A percentile compares a stretch with the other conserved stretches of the same genome.
Conservation (phyloP, 64 coral and sea anemone species). For the Porites australiensis region DNA sequence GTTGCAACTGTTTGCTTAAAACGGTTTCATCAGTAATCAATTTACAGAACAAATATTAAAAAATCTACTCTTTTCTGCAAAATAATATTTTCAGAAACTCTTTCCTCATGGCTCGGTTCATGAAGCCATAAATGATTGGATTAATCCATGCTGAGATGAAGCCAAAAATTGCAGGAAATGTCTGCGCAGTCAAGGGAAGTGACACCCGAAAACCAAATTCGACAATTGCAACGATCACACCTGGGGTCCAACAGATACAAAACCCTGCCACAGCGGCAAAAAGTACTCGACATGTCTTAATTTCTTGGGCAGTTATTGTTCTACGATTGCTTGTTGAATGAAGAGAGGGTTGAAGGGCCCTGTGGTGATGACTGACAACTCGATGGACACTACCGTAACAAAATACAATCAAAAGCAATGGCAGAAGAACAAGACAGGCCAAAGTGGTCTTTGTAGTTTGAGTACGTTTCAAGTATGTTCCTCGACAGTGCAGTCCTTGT, state of each 20-base stretch:
- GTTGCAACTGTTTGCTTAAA: no score
- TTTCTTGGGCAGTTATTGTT: background rate
- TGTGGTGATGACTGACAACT: background rate
- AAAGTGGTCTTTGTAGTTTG: background rate
- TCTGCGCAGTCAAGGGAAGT: background rate
- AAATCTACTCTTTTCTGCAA: background rate
- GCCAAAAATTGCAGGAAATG: background rate
- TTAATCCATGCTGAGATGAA: background rate
- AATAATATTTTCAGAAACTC: background rate
- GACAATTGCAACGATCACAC: background rate
- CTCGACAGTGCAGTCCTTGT: no score
- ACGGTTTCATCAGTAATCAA: background rate
- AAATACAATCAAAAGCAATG: background rate
- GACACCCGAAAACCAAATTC: background rate
- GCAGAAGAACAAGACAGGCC: background rate
- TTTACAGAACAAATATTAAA: background rate
- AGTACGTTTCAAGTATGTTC: no score
- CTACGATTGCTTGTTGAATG: no score
- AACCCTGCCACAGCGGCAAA: conserved; percentile 5
- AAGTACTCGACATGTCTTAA: background rate
- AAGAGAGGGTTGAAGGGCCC: background rate
- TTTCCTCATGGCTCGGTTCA: conserved; percentile 10
- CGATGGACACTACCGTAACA: background rate
- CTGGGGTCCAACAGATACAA: background rate
- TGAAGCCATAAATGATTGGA: background rate